Percentiles rank a stretch among this genome's conserved stretches.
Evolutionary conservation across 1,140 invertebrate genomes (phyloP).

Genomic region (Euura saliciscinereae): DNA sequence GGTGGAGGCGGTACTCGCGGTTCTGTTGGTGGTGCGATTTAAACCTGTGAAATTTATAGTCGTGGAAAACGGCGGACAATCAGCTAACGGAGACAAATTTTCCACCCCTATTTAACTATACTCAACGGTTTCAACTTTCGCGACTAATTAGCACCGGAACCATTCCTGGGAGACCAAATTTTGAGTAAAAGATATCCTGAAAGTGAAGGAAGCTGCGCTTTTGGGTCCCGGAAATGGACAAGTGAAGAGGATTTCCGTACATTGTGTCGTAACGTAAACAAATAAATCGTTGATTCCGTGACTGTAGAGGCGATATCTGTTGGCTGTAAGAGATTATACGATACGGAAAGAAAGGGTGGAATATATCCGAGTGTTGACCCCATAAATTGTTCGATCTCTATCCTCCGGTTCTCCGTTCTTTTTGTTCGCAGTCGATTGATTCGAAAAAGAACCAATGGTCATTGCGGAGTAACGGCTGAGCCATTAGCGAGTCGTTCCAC

Average conservation of each 20-base stretch:
- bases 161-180: no score
- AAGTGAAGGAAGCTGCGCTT: not conserved
- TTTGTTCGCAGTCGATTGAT: no score
- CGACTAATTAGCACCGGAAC: no score
- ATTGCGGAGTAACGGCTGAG: no score
- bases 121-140: no score
- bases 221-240: not conserved
- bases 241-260: no score
- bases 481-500: not conserved
- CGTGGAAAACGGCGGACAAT: not conserved
- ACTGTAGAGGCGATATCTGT: not conserved
- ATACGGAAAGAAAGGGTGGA: not conserved
- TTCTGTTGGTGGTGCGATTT: conserved; percentile 30
- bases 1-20: conserved; percentile 23
- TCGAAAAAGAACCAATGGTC: no score
- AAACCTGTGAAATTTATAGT: conserved; percentile 40
- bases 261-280: not conserved
- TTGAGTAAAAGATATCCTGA: no score
- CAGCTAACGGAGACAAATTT: no score
- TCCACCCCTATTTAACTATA: no score
- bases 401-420: not conserved
- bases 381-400: not conserved
- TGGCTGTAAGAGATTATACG: no score
- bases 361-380: not conserved
- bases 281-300: not conserved